Evolutionary conservation across 2,113 vertebrate genomes (phyloP), one percentile per base, ranked within the genome.

Genomic region (Corvus hawaiiensis): DNA sequence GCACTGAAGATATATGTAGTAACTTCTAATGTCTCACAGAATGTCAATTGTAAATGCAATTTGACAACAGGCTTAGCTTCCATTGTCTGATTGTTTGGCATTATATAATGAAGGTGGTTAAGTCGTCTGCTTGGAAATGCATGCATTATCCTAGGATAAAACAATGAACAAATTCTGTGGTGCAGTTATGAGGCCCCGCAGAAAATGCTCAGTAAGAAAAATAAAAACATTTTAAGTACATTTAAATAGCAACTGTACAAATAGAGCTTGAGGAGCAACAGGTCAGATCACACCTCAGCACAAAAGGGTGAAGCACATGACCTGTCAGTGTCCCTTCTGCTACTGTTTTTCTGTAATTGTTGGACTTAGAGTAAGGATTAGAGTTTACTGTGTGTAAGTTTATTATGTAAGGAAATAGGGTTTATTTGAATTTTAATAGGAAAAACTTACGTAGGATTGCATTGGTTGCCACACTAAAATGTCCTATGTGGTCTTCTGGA

Each of bases 1-100:
- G 89, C 71, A 62, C 86, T 82, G 92, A 90, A 94, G 89, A 96
- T 96, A 82, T 94, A 95, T 87, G 83, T 73, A 89, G 73, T 19
- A 84, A 48, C 74, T 95, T 89, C 84, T 87, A 94, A 91, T 52
- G 82, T 62, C 85, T 87, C 63, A 75, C 46, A 84, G 88, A 96
- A 94, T 94, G 83, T 59, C 87, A 95, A 17, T 28, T 88, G 82
- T 61, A 91, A 86, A 85, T 51, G 71, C 54, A 85, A 63, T 80
- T 76, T 90, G 94, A 89, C 89, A 94, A 87, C 67, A 93, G 69
- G 35, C 52, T 96, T 94, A 91, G 13, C 56, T 80, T 64, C 75
- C 89, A 66, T 97, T 94, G 84, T 92, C 63, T 96, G 93, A 96
- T 84, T 85, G 41, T 61, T 89, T 93, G 84, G 46, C 78, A 32